Base-by-base conservation (phyloP, 2,797 vertebrate species). In the Tokudaia muenninki region DNA sequence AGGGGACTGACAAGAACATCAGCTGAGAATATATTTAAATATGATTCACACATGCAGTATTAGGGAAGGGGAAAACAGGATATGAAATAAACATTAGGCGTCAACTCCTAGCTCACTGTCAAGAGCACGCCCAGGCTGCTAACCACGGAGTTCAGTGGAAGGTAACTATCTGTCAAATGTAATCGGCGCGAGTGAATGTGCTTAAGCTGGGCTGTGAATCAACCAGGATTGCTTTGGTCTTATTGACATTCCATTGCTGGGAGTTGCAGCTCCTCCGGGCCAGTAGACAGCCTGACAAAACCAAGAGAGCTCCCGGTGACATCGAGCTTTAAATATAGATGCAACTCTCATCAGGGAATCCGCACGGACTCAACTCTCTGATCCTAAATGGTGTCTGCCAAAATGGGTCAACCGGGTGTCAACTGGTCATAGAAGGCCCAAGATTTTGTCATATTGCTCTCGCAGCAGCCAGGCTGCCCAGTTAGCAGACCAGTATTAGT, bases 61-160 rank as follows among this genome's bases (percentile, higher is more conserved):
- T 97, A 98, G 97, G 94, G 92, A 97, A 98, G 97, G 98, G 95
- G 98, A 98, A 98, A 98, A 98, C 97, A 98, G 97, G 96, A 97
- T 98, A 99, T 99, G 98, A 99, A 99, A 98, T 99, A 99, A 99
- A 99, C 98, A 99, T 99, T 98, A 99, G 98, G 98, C 98, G 98
- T 98, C 98, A 98, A 97, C 98, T 98, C 96, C 97, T 98, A 98
- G 98, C 98, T 98, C 98, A 98, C 98, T 99, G 98, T 99, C 98
- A 99, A 97, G 98, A 98, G 96, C 97, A 98, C 9, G 97, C 98
- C 98, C 98, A 98, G 96, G 98, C 98, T 98, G 98, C 98, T 98
- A 98, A 98, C 98, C 98, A 98, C 98, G 97, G 98, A 98, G 98
- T 98, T 99, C 98, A 99, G 98, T 98, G 98, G 98, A 99, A 99